Evolutionary conservation across 2,797 vertebrate species (phyloP).

Genomic region (Salarias fasciatus): DNA sequence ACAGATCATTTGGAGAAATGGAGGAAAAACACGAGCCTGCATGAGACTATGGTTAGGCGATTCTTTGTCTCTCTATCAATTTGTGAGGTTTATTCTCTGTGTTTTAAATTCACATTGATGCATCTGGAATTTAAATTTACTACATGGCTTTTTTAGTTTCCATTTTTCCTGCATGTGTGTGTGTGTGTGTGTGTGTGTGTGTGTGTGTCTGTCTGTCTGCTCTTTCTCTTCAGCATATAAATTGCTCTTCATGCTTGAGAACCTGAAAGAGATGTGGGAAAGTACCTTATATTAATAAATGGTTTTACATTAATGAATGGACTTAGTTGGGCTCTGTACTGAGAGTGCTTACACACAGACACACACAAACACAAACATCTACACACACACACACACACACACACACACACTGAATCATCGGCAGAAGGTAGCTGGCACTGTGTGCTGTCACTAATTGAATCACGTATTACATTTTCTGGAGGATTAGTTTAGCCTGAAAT

Average conservation of each 20-base stretch:
- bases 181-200: too few species aligned
- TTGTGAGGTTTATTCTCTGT: constrained; percentile 8
- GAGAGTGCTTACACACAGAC: constrained; percentile 14
- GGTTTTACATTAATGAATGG: constrained; percentile 51
- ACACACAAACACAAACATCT: constrained; percentile 16
- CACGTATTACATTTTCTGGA: constrained; percentile 68
- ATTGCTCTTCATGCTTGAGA: constrained; percentile 15
- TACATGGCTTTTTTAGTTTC: constrained; percentile 13
- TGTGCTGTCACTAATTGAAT: constrained; percentile 64
- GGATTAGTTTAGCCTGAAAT: constrained; percentile 69
- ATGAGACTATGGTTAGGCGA: constrained; percentile 2
- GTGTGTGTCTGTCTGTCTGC: not conserved
- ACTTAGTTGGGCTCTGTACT: constrained; percentile 41
- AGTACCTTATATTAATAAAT: constrained; percentile 39
- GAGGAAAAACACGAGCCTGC: constrained; percentile 40
- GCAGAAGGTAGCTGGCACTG: constrained; percentile 33
- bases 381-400: constrained; percentile 12
- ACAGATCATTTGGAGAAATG: constrained; percentile 41
- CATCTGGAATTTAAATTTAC: constrained; percentile 13
- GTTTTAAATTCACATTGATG: constrained; percentile 20
- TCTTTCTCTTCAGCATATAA: constrained; percentile 9
- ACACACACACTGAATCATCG: constrained; percentile 21
- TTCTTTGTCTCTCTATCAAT: constrained; percentile 25
- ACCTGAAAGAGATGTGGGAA: constrained; percentile 21
- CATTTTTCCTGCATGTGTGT: too few species aligned